Percentiles rank a stretch among this genome's conserved stretches.
Evolutionary conservation across 2,797 vertebrate species (phyloP).

Genomic region (Threskiornis aethiopicus): DNA sequence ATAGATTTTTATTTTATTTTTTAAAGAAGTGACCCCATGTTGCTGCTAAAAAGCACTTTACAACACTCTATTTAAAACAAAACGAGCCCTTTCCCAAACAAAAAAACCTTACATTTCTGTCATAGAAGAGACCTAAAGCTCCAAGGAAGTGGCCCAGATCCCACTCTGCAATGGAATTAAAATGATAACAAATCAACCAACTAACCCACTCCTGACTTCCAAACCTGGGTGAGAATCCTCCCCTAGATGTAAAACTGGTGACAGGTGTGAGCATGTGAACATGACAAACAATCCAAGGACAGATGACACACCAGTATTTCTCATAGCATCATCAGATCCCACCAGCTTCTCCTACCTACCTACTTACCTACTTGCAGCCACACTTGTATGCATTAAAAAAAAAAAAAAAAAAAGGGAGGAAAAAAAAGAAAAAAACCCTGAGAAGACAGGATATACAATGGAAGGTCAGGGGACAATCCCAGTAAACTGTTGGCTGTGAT

Average conservation of each 20-base stretch:
- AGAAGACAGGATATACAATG: neutral
- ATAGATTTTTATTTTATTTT: neutral
- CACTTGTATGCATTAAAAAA: neutral
- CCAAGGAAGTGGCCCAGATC: neutral
- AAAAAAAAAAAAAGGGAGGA: no score
- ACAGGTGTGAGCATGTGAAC: neutral
- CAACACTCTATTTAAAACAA: neutral
- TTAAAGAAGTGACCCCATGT: no score
- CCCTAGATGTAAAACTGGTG: neutral
- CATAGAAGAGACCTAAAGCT: neutral
- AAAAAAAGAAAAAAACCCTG: no score
- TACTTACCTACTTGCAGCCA: neutral
- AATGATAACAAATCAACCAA: neutral
- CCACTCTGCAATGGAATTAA: neutral
- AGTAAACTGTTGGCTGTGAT: neutral
- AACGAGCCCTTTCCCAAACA: neutral
- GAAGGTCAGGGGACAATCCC: neutral
- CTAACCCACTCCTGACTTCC: neutral
- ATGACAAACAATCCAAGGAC: neutral
- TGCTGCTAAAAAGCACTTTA: neutral
- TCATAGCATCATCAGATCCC: neutral
- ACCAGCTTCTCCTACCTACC: neutral
- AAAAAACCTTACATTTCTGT: neutral
- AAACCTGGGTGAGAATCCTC: neutral
- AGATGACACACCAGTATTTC: accelerated